phyloP scores from a whole-genome alignment of 2,888 invertebrate genomes.

The Nemapogon koenigi region DNA sequence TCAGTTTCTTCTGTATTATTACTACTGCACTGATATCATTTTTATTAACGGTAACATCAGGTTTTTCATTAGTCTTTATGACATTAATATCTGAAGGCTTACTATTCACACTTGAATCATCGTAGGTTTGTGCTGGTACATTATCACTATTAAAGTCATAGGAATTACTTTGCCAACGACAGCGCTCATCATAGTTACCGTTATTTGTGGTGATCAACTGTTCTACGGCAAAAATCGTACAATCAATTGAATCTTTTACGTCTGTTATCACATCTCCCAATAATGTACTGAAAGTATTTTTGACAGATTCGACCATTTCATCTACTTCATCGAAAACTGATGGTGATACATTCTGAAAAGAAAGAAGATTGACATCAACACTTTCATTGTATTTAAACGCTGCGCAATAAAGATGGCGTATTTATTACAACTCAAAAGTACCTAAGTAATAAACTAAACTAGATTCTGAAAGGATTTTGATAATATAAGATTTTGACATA shows the following conservation, averaged over 20 bases:
- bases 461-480: too few relatives aligned
- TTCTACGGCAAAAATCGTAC: conserved; percentile 41
- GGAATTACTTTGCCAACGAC: not conserved
- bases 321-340: conserved; percentile 34
- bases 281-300: conserved; percentile 35
- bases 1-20: conserved; percentile 11
- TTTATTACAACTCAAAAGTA: too few relatives aligned
- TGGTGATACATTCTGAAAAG: conserved; percentile 33
- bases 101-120: not conserved
- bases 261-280: conserved; percentile 39
- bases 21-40: conserved; percentile 9
- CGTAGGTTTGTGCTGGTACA: not conserved
- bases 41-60: conserved; percentile 7
- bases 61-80: not conserved
- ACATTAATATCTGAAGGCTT: too few relatives aligned
- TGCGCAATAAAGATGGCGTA: too few relatives aligned
- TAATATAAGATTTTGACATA: too few relatives aligned
- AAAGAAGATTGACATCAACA: not conserved
- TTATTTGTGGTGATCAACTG: conserved; percentile 26
- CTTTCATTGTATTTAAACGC: too few relatives aligned
- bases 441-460: too few relatives aligned
- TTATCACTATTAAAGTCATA: not conserved
- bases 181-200: not conserved
- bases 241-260: conserved; percentile 39
- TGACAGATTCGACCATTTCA: conserved; percentile 30